Base-by-base conservation (phyloP, 2,113 vertebrate genomes). In the Platichthys stellatus region DNA sequence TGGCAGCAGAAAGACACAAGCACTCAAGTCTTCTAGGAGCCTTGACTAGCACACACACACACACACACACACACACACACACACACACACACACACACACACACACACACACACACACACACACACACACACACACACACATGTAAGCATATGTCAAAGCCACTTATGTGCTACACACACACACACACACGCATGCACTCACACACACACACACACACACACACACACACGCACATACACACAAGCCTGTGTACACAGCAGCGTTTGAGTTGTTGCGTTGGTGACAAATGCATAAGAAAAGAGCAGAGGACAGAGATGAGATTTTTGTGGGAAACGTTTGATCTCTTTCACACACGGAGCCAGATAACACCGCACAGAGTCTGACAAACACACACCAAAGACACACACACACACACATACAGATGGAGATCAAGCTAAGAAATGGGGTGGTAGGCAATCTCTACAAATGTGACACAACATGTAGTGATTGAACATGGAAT, bases 191-290 rank as follows among this genome's bases (percentile, higher is more conserved):
- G n/a, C 31, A 40, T 5, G 7, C 31, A 35, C 40, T 23, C 18
- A 56, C 18, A 35, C 56, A 61, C 17, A 64, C 17, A 65, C 61
- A 81, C 78, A 73, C 11, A 65, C 6, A 21, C 45, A 72, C 40
- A 18, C 23, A 60, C 7, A 15, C 63, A 45, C 43, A 62, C 24
- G 17, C 20, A 59, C 17, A 20, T 54, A 68, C n/a, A 68, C 17
- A 65, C 60, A 82, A 66, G 63, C 10, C 53, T 61, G 63, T 60
- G 67, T 69, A 87, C 75, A 69, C 75, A 72, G 65, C 79, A 68
- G 49, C 88, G 83, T 88, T 90, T 89, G 84, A 86, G 72, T 86
- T 76, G 81, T 83, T 82, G 81, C 47, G 78, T 85, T 81, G 82
- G 83, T 80, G 80, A 91, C 80, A 85, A 85, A 82, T 74, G 60